These are phyloP conservation scores for Hyperoodon ampullatus DNA, from an alignment of 2,113 vertebrate genomes.

Conservation along the genomic window DNA sequence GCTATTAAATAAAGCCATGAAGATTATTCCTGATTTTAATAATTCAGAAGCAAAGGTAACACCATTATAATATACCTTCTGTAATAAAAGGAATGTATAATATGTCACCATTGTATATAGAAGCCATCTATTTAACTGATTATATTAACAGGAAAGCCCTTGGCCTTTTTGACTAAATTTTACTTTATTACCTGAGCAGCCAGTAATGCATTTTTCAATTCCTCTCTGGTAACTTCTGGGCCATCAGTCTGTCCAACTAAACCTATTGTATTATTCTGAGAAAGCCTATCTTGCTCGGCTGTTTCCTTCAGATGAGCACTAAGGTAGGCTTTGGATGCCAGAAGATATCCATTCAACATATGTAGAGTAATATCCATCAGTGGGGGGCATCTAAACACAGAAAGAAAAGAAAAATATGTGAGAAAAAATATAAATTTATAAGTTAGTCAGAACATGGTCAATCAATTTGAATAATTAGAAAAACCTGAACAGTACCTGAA, in stretches of 20 bases:
- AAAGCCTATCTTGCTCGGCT: conserved; percentile 93
- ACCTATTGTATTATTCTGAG: conserved; percentile 90
- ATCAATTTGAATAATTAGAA: conserved; percentile 17
- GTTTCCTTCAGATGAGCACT: conserved; percentile 97
- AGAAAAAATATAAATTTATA: conserved; percentile 15
- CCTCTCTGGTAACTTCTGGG: conserved; percentile 97
- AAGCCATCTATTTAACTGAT: neutral
- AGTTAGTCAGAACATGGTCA: neutral
- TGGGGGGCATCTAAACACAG: conserved; percentile 91
- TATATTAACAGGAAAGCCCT: neutral
- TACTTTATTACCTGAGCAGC: conserved; percentile 92
- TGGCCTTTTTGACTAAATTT: conserved; percentile 25
- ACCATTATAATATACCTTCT: neutral
- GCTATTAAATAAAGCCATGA: neutral
- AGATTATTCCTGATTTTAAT: conserved; percentile 30
- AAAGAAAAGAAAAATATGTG: conserved; percentile 22
- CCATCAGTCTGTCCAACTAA: conserved; percentile 90
- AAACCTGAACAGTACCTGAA: neutral
- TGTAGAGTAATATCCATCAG: conserved; percentile 97
- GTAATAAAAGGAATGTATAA: neutral
- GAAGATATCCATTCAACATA: conserved; percentile 97
- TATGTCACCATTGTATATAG: neutral
- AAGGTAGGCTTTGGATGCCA: conserved; percentile 97
- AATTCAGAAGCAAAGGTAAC: conserved; percentile 31
- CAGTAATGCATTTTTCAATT: conserved; percentile 96